Conservation (phyloP, 2,113 vertebrate genomes). For the Passer montanus region DNA sequence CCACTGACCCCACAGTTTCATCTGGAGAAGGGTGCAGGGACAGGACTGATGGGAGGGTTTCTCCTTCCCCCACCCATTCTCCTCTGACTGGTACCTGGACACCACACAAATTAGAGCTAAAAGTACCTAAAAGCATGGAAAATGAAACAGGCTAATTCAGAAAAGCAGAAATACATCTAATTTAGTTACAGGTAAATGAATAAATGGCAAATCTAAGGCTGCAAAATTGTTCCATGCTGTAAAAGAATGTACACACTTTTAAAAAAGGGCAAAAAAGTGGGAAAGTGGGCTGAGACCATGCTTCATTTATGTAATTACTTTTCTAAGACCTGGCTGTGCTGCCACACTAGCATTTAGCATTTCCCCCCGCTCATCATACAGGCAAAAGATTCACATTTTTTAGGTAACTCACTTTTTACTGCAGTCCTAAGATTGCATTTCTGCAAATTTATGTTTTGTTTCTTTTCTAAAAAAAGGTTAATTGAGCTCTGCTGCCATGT, state of each 20-base stretch:
- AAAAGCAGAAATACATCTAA: background rate
- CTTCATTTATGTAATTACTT: background rate
- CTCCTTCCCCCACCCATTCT: background rate
- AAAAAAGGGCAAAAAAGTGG: background rate
- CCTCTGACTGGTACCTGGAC: background rate
- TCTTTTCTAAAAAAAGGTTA: background rate
- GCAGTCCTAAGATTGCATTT: background rate
- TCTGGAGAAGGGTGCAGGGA: background rate
- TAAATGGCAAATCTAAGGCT: background rate
- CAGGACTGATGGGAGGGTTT: background rate
- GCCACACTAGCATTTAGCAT: background rate
- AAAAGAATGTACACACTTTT: background rate
- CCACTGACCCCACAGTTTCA: accelerated
- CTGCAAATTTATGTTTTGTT: background rate
- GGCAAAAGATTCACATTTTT: background rate
- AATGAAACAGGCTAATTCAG: background rate
- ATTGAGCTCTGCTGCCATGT: background rate
- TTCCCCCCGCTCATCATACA: accelerated
- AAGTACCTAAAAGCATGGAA: background rate
- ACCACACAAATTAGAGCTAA: background rate
- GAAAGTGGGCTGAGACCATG: background rate
- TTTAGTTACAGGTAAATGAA: background rate
- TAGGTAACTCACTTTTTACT: background rate
- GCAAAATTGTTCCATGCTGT: background rate
- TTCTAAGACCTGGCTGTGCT: background rate